Evolutionary conservation across 2,888 invertebrate species (phyloP), one percentile per base, ranked within the genome.

Genomic region (Listrodromus nycthemerus): DNA sequence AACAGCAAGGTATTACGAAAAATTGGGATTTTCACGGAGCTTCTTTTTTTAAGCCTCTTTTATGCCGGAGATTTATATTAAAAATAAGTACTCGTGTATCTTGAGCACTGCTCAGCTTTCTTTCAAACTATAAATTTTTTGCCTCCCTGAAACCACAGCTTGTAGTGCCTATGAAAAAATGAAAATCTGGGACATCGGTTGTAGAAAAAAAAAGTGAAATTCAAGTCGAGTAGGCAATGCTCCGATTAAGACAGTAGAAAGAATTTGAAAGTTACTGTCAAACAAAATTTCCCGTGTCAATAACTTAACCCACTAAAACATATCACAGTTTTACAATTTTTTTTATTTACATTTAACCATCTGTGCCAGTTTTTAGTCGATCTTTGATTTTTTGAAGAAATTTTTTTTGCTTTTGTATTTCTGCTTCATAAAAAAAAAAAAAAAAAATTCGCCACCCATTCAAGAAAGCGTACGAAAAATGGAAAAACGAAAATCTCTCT

Each of bases 1-100:
- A 95, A 90, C 94, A 93, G 89, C 90, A 92, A 93, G 94, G 95
- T 93, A 90, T 90, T 48, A 1, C 7, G 8, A 33, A 33, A 33
- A 33, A 33, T 33, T 2, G 7, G 2, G 33, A 33, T 33, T 8
- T 33, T 33, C 33, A 33, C 33, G 0, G 8, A 33, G 33, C 33
- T 33, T 33, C 33, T 2, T 33, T 8, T 7, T 33, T 4, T 8
- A 8, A 8, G 1, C 33, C 8, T 8, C 33, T 8, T 33, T 33
- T 33, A 8, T 8, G 33, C 8, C 1, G 1, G 8, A 33, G 4
- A 8, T 1, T 33, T 6, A 1, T 33, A 33, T 33, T 5, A 33
- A 33, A 33, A 33, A 33, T 6, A n/a, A n/a, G n/a, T n/a, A n/a
- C n/a, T n/a, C n/a, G n/a, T n/a, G n/a, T n/a, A n/a, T n/a, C n/a